A percentile compares a stretch with the other conserved stretches of the same genome.
Evolutionary conservation across 2,888 invertebrate species (phyloP).

Genomic region (Tenthredo mesomela): DNA sequence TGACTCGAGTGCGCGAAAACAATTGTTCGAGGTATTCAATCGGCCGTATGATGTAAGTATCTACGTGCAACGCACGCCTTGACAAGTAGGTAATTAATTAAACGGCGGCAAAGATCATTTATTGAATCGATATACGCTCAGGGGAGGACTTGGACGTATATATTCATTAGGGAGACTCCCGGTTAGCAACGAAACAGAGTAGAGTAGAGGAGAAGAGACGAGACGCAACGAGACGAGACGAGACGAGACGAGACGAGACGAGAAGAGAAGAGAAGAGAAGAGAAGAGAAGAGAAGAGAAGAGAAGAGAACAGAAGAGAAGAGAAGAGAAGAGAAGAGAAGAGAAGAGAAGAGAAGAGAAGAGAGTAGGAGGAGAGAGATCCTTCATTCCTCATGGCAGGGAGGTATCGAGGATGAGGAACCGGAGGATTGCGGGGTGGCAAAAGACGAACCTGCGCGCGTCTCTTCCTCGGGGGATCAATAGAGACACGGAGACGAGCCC

Average conservation of each 20-base stretch:
- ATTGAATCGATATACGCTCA: constrained; percentile 39
- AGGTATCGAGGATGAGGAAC: constrained; percentile 70
- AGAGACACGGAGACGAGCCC: constrained; percentile 78
- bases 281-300: constrained; percentile 54
- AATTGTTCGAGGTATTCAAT: constrained; percentile 20
- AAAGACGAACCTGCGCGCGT: constrained; percentile 76
- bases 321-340: constrained; percentile 54
- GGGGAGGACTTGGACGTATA: neutral
- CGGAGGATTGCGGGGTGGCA: constrained; percentile 62
- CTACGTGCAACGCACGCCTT: neutral
- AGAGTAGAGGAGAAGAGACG: neutral
- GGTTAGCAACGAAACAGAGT: constrained; percentile 47
- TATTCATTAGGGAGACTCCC: constrained; percentile 35
- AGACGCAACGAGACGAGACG: constrained; percentile 22
- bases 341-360: constrained; percentile 50
- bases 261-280: neutral
- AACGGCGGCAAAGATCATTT: constrained; percentile 30
- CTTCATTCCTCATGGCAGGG: constrained; percentile 60
- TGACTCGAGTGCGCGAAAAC: neutral
- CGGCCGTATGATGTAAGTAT: neutral
- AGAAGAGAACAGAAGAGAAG: constrained; percentile 57
- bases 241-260: constrained; percentile 15
- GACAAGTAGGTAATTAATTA: neutral
- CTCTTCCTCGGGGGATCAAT: constrained; percentile 77
- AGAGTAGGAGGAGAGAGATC: constrained; percentile 58